Evolutionary conservation across 2,113 vertebrate genomes (phyloP), one percentile per base, ranked within the genome.

Genomic region (Bubo blakistoni): DNA sequence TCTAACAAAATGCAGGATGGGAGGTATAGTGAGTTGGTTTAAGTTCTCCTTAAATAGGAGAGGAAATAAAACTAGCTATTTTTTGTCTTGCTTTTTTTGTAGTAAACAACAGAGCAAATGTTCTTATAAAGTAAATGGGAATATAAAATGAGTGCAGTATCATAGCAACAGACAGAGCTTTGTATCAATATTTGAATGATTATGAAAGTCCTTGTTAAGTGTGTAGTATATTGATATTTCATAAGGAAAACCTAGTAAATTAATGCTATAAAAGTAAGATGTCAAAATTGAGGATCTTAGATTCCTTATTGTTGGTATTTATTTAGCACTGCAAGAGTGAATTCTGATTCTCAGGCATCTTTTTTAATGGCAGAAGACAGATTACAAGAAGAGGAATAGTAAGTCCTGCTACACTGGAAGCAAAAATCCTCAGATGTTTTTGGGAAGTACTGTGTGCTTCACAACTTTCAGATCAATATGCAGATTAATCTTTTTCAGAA

Each of bases 111-210:
- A 89, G 66, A 58, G 61, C 17, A 90, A 73, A 83, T 77, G 55
- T 71, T 95, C 82, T 94, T 92, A 42, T 94, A 88, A 63, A 44
- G 70, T 93, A 95, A 84, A 90, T 88, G 70, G n/a, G 74, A 97
- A 94, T 92, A 79, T 89, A 90, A 89, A 82, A 82, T 6, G 38
- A 76, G 67, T 82, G 32, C 38, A 95, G 81, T 96, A 89, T 92
- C 91, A 94, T 91, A 97, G 86, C 87, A 90, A 96, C 92, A 81
- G 90, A 80, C 58, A 88, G 58, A 91, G 76, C 44, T 94, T 87
- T 96, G 89, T 96, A 67, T 94, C 94, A 74, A 70, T 96, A 95
- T 97, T 90, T 91, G 73, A 89, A 29, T 34, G 46, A 86, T 52
- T 92, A 72, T 74, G 80, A 96, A 86, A 16, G 80, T 67, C 55